phyloP scores from a whole-genome alignment of 2,888 invertebrate genomes.

The Ennomos erosarius region DNA sequence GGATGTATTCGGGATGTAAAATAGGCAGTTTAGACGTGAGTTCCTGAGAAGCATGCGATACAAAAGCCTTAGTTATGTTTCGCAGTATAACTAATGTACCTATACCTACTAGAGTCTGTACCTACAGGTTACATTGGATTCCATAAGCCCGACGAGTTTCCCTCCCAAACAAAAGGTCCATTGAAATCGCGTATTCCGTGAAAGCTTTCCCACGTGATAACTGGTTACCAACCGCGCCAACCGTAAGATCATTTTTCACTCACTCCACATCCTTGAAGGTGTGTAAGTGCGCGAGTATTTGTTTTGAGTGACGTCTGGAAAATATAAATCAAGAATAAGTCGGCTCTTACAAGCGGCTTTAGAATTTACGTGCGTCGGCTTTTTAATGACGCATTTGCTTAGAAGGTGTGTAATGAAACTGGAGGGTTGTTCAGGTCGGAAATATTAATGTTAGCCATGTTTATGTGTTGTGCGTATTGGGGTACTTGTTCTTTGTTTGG shows the following conservation, averaged over 20 bases:
- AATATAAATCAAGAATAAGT: constrained; percentile 63
- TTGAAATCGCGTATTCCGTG: constrained; percentile 27
- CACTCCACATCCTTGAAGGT: constrained; percentile 42
- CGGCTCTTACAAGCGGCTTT: constrained; percentile 39
- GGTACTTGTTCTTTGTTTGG: constrained; percentile 28
- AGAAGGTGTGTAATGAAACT: constrained; percentile 41
- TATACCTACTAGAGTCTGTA: background rate
- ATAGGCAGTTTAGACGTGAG: constrained; percentile 7
- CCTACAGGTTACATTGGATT: constrained; percentile 1
- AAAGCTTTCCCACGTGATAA: constrained; percentile 29
- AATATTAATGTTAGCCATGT: constrained; percentile 38
- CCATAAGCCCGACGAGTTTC: constrained; percentile 7
- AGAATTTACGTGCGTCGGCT: constrained; percentile 35
- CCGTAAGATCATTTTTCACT: constrained; percentile 66
- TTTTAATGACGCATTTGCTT: constrained; percentile 45
- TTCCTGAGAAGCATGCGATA: background rate
- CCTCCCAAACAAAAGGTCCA: constrained; percentile 17
- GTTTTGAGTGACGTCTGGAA: constrained; percentile 60
- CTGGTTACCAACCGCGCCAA: constrained; percentile 28
- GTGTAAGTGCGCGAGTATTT: constrained; percentile 49
- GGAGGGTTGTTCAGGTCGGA: constrained; percentile 32
- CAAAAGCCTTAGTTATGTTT: background rate
- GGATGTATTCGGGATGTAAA: constrained; percentile 25
- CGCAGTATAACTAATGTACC: background rate
- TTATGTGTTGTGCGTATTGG: constrained; percentile 35